Conservation (phyloP, 2,797 vertebrate genomes). For the Pseudochirops corinnae region DNA sequence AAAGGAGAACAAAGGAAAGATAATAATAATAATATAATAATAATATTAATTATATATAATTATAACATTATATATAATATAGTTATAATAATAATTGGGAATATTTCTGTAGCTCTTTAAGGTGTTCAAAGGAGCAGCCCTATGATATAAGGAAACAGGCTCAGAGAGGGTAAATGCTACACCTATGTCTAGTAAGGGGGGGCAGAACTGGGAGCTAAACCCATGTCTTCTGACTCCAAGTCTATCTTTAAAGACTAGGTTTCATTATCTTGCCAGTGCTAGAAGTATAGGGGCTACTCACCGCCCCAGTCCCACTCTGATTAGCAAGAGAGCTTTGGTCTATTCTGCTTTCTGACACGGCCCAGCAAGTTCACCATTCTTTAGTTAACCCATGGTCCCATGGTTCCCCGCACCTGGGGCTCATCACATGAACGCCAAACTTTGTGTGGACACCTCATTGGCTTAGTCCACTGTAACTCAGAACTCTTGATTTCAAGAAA, state of each 20-base stretch:
- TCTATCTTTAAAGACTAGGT: background rate
- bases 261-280: background rate
- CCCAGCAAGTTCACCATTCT: background rate
- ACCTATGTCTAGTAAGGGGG: background rate
- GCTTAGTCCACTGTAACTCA: background rate
- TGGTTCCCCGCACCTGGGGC: too few relatives aligned
- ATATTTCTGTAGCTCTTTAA: background rate
- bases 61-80: too few relatives aligned
- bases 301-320: background rate
- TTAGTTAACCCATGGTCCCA: background rate
- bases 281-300: background rate
- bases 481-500: background rate
- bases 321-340: background rate
- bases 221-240: background rate
- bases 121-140: background rate
- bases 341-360: background rate
- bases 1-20: background rate
- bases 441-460: background rate
- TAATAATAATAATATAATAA: background rate
- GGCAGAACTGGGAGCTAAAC: background rate
- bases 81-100: background rate
- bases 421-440: background rate
- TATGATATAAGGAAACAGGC: background rate
- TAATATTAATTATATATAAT: too few relatives aligned
- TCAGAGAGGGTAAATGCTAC: background rate